Evolutionary conservation across 2,113 vertebrate genomes (phyloP).

Genomic region (Dipodomys stephensi): DNA sequence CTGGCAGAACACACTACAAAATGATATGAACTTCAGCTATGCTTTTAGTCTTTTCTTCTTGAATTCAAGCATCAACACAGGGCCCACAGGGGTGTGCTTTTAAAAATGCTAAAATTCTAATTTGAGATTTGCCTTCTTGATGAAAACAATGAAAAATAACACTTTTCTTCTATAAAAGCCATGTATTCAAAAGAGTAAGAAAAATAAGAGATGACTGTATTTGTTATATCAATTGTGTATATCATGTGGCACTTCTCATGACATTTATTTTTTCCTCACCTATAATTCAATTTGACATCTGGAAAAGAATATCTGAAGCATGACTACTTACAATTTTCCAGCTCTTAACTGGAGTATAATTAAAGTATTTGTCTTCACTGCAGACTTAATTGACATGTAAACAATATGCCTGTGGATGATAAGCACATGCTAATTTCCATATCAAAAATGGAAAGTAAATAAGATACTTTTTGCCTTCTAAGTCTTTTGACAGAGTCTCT

Average conservation of each 20-base stretch:
- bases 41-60: constrained; percentile 43
- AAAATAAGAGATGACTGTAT: constrained; percentile 47
- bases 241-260: constrained; percentile 21
- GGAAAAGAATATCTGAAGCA: constrained; percentile 54
- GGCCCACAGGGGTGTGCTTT: neutral
- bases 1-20: neutral
- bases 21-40: neutral
- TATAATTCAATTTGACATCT: constrained; percentile 76
- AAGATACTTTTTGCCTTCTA: constrained; percentile 12
- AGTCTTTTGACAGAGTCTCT: constrained; percentile 52
- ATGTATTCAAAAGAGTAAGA: neutral
- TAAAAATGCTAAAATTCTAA: neutral
- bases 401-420: constrained; percentile 70
- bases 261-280: constrained; percentile 60
- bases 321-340: constrained; percentile 71
- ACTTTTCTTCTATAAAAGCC: neutral
- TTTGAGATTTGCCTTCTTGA: neutral
- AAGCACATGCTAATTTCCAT: constrained; percentile 70
- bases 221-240: constrained; percentile 17
- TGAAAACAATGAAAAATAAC: constrained; percentile 29
- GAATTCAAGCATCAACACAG: constrained; percentile 30
- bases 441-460: constrained; percentile 65
- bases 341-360: constrained; percentile 65
- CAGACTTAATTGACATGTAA: constrained; percentile 72
- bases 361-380: constrained; percentile 69